A percentile compares a stretch with the other conserved stretches of the same genome.
Evolutionary conservation across 2,888 invertebrate genomes (phyloP).

Genomic region (Erynnis tages): DNA sequence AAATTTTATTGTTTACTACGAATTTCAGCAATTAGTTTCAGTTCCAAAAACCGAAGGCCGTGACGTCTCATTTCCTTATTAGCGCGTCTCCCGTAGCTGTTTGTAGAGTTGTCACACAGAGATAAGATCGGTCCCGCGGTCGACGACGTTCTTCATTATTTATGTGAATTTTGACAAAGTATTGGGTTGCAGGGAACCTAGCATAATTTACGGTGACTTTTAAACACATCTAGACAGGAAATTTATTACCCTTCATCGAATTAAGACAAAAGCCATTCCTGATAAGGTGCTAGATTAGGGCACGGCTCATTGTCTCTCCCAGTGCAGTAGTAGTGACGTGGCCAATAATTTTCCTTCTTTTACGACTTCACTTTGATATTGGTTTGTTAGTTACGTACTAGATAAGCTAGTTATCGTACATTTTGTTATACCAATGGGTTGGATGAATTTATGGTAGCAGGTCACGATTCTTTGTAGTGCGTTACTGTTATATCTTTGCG

Average conservation of each 20-base stretch:
- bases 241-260: conserved; percentile 51
- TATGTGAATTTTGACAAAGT: conserved; percentile 78
- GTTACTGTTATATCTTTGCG: not conserved
- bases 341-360: conserved; percentile 66
- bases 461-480: conserved; percentile 10
- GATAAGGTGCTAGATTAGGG: conserved; percentile 68
- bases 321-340: conserved; percentile 61
- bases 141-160: conserved; percentile 64
- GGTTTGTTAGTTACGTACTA: conserved; percentile 31
- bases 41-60: not conserved
- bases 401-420: conserved; percentile 28
- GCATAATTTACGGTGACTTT: conserved; percentile 72
- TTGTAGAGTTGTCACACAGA: conserved; percentile 61
- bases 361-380: conserved; percentile 62
- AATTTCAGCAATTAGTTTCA: not conserved
- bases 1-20: not conserved
- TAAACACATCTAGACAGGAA: conserved; percentile 54
- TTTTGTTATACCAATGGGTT: conserved; percentile 25
- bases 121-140: conserved; percentile 65
- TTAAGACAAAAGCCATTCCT: conserved; percentile 74
- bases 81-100: conserved; percentile 66
- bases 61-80: conserved; percentile 13
- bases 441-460: conserved; percentile 12
- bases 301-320: conserved; percentile 66
- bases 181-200: conserved; percentile 58